These are phyloP conservation scores for Acanthococcus lagerstroemiae DNA, from an alignment of 2,888 invertebrate genomes.

Conservation along the genomic window DNA sequence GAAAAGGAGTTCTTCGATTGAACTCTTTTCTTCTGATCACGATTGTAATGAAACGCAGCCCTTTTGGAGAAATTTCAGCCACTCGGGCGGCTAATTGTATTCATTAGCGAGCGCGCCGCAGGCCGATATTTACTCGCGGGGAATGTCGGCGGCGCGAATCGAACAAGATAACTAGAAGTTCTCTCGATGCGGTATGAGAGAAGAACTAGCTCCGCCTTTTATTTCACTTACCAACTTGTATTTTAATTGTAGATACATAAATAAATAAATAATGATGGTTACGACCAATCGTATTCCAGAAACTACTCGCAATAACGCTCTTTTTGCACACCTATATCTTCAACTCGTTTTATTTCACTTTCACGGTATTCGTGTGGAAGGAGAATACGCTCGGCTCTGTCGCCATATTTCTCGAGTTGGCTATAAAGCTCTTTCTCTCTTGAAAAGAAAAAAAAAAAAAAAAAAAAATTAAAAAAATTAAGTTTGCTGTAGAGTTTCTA, in stretches of 20 bases:
- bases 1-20: too few species aligned
- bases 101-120: too few species aligned
- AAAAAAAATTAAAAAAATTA: background rate
- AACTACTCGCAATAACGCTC: constrained; percentile 11
- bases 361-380: constrained; percentile 18
- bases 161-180: too few species aligned
- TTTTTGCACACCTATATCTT: constrained; percentile 23
- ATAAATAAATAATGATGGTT: constrained; percentile 22
- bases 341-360: constrained; percentile 25
- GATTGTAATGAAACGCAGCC: too few species aligned
- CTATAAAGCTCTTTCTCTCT: too few species aligned
- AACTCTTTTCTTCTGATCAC: too few species aligned
- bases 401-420: background rate
- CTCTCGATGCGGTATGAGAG: too few species aligned
- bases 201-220: constrained; percentile 16
- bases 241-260: constrained; percentile 25
- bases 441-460: background rate
- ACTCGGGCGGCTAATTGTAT: too few species aligned
- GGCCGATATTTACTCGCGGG: too few species aligned
- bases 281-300: constrained; percentile 20
- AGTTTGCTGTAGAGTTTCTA: too few species aligned
- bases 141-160: too few species aligned
- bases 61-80: too few species aligned
- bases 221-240: constrained; percentile 20
- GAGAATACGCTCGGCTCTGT: background rate